Evolutionary conservation across 1,140 invertebrate genomes (phyloP).

Genomic region (Drosophila lini): DNA sequence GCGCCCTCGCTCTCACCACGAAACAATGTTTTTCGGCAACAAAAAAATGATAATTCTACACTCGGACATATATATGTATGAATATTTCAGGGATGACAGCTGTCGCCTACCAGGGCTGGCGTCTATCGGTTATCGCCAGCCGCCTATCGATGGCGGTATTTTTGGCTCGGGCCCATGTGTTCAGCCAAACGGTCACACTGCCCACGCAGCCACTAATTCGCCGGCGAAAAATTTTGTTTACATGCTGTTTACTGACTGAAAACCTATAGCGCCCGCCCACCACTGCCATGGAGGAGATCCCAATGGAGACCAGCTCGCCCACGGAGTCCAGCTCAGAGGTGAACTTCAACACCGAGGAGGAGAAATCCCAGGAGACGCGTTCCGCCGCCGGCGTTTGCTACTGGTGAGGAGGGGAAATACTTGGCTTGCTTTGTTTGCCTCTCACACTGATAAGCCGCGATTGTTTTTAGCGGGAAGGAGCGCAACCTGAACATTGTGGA

Average conservation of each 20-base stretch:
- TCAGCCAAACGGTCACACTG: slow-evolving; percentile 13
- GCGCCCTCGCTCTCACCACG: slow-evolving; percentile 66
- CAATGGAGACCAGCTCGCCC: slow-evolving; percentile 65
- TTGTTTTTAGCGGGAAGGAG: slow-evolving; percentile 92
- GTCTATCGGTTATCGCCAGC: slow-evolving; percentile 11
- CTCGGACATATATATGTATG: slow-evolving; percentile 47
- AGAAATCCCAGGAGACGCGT: slow-evolving; percentile 34
- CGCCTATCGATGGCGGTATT: slow-evolving; percentile 15
- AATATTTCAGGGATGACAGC: no score
- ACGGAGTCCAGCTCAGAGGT: slow-evolving; percentile 60
- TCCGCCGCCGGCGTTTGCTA: slow-evolving; percentile 72
- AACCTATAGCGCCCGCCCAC: slow-evolving; percentile 18
- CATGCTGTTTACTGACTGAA: slow-evolving; percentile 65
- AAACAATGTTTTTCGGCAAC: slow-evolving; percentile 63
- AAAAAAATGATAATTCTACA: slow-evolving; percentile 57
- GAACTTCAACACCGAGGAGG: slow-evolving; percentile 61
- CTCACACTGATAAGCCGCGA: slow-evolving; percentile 16
- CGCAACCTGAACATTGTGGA: slow-evolving; percentile 96
- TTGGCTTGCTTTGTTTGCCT: slow-evolving; percentile 8
- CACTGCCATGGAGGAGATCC: slow-evolving; percentile 66
- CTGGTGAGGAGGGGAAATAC: slow-evolving; percentile 56
- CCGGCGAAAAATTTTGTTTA: slow-evolving; percentile 44
- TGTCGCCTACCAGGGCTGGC: no score
- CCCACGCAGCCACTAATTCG: slow-evolving; percentile 2
- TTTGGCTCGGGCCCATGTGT: slow-evolving; percentile 1